Evolutionary conservation across 2,888 invertebrate species (phyloP).

Genomic region (Nemotelus nigrinus): DNA sequence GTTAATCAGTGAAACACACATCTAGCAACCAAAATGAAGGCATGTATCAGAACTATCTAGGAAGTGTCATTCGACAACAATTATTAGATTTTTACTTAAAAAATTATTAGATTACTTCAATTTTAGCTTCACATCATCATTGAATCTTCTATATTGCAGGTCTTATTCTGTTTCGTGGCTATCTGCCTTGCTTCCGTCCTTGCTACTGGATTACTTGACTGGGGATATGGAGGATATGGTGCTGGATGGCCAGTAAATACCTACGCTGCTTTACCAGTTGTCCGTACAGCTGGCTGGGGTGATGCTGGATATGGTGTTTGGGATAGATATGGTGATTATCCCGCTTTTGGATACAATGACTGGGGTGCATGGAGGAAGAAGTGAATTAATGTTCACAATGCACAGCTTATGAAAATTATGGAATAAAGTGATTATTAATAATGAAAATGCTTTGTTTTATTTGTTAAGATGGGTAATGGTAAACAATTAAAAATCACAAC

Average conservation of each 20-base stretch:
- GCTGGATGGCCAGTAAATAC: background rate
- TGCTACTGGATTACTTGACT: background rate
- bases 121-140: background rate
- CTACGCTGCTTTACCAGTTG: background rate
- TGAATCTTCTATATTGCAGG: background rate
- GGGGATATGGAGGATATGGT: constrained; percentile 23
- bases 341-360: background rate
- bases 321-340: background rate
- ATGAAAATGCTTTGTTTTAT: too few relatives aligned
- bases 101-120: background rate
- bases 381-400: background rate
- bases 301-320: background rate
- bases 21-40: constrained; percentile 19
- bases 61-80: background rate
- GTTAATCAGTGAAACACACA: background rate
- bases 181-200: constrained; percentile 21
- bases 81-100: background rate
- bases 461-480: too few relatives aligned
- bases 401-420: too few relatives aligned
- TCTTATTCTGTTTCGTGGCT: constrained; percentile 12
- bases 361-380: background rate
- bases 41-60: background rate
- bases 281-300: background rate
- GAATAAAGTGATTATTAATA: too few relatives aligned
- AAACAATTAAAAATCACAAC: too few relatives aligned